Conservation (phyloP, 1,140 invertebrate genomes). For the Scaptomyza graminum region DNA sequence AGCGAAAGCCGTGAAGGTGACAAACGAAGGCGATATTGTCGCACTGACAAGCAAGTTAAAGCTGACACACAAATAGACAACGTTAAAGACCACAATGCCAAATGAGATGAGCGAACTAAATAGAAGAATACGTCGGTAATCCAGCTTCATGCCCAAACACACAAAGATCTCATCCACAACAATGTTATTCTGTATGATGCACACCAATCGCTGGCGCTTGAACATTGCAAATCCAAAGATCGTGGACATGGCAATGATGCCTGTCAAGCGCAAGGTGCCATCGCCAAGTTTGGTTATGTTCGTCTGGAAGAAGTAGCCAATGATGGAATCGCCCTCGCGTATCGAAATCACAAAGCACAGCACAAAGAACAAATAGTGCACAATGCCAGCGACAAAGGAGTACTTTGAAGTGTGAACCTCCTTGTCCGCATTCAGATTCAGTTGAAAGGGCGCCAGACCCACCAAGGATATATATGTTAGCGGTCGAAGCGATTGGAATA, state of each 20-base stretch:
- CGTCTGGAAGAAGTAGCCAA: slow-evolving; percentile 81
- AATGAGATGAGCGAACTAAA: slow-evolving; percentile 72
- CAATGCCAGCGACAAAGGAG: slow-evolving; percentile 69
- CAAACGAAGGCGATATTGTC: slow-evolving; percentile 72
- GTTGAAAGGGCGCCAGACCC: slow-evolving; percentile 73
- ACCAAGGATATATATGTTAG: slow-evolving; percentile 71
- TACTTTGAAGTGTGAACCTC: slow-evolving; percentile 74
- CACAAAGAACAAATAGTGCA: slow-evolving; percentile 76
- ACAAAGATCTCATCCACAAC: slow-evolving; percentile 78
- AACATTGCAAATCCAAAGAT: slow-evolving; percentile 79
- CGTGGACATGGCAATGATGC: slow-evolving; percentile 76
- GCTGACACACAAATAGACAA: slow-evolving; percentile 76
- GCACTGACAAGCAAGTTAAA: slow-evolving; percentile 71
- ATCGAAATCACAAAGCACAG: slow-evolving; percentile 69
- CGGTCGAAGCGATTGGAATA: slow-evolving; percentile 76
- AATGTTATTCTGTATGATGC: slow-evolving; percentile 73
- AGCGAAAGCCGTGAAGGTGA: slow-evolving; percentile 75
- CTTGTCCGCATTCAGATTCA: slow-evolving; percentile 67
- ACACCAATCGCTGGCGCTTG: slow-evolving; percentile 62
- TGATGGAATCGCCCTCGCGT: slow-evolving; percentile 73
- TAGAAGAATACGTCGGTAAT: slow-evolving; percentile 67
- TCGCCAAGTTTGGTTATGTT: slow-evolving; percentile 78
- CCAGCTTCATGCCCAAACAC: slow-evolving; percentile 71
- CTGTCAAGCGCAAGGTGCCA: slow-evolving; percentile 66
- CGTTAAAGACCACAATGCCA: slow-evolving; percentile 73